A percentile compares a stretch with the other conserved stretches of the same genome.
These are phyloP conservation scores for Selene dorsalis DNA, from an alignment of 2,797 vertebrate genomes.

Conservation along the genomic window DNA sequence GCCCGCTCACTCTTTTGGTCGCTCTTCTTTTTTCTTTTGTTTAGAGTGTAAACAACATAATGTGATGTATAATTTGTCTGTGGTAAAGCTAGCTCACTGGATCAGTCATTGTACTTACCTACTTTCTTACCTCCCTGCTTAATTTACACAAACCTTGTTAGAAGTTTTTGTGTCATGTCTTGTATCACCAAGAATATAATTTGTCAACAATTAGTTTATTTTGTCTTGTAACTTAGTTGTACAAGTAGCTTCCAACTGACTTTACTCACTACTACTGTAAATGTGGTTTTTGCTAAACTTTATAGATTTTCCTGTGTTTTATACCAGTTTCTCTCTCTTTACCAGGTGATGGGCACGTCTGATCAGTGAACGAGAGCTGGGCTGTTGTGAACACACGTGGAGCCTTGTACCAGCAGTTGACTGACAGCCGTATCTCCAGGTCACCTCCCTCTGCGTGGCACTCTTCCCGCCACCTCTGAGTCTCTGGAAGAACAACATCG, in stretches of 20 bases:
- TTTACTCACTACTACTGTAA: background rate
- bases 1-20: too few relatives aligned
- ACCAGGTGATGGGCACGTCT: conserved; percentile 67
- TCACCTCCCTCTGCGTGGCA: conserved; percentile 74
- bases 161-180: background rate
- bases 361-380: conserved; percentile 50
- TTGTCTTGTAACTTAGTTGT: background rate
- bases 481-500: conserved; percentile 57
- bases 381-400: conserved; percentile 42
- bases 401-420: conserved; percentile 39
- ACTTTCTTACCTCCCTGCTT: background rate
- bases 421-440: conserved; percentile 52
- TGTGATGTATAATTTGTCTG: too few relatives aligned
- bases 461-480: conserved; percentile 67
- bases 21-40: too few relatives aligned
- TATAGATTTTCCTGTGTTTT: background rate
- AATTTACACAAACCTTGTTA: background rate
- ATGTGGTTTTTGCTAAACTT: background rate
- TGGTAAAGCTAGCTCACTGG: too few relatives aligned
- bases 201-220: background rate
- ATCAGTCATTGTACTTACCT: background rate
- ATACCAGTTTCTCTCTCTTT: conserved; percentile 15
- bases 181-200: background rate
- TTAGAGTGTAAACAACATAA: too few relatives aligned
- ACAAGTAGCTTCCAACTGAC: background rate